These are phyloP conservation scores for Dasypus novemcinctus DNA, from an alignment of 2,113 vertebrate species.

Conservation along the genomic window DNA sequence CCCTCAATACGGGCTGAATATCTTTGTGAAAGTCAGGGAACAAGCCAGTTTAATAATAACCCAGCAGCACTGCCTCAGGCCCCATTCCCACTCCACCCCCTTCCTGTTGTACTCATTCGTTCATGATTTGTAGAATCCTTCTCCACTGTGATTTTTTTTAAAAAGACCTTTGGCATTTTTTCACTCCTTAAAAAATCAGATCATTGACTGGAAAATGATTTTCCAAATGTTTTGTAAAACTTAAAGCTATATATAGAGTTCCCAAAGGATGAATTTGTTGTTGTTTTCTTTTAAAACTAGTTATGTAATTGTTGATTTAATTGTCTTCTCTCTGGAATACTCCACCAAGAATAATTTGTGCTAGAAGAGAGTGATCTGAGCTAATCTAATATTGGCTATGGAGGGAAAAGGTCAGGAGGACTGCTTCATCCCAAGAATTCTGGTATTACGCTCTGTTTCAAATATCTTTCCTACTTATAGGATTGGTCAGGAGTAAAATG, in stretches of 20 bases:
- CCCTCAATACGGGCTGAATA: background rate
- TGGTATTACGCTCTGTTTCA: background rate
- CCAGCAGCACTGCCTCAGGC: background rate
- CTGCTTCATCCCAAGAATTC: background rate
- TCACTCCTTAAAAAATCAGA: background rate
- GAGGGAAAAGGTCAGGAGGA: no score
- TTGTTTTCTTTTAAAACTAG: constrained; percentile 43
- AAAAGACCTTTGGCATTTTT: background rate
- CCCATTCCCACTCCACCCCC: background rate
- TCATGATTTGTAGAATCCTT: background rate
- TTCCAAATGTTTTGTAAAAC: constrained; percentile 5
- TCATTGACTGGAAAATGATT: background rate
- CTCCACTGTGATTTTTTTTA: background rate
- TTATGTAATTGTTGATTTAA: background rate
- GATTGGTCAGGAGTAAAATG: background rate
- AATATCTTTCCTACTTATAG: background rate
- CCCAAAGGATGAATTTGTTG: background rate
- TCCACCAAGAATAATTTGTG: constrained; percentile 26
- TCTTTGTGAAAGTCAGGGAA: background rate
- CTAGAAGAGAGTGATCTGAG: background rate
- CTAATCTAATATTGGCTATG: background rate
- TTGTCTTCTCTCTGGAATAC: constrained; percentile 5
- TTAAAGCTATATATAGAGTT: background rate
- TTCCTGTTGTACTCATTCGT: background rate
- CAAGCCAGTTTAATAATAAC: background rate